Base-by-base conservation (phyloP, 2,888 invertebrate genomes). In the Pachycephus smyrnensis region DNA sequence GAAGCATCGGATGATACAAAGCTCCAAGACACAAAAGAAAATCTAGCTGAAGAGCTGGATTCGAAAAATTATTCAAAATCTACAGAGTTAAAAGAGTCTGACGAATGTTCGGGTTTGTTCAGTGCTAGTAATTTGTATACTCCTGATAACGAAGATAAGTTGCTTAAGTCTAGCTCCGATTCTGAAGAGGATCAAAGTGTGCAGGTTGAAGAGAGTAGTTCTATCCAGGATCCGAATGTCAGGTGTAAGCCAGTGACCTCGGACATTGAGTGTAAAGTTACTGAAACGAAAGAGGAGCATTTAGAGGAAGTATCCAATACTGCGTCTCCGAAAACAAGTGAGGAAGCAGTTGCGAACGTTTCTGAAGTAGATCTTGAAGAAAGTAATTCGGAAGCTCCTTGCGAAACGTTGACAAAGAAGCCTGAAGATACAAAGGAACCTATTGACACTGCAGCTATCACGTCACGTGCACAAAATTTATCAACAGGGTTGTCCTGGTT, bases 161-260 rank as follows among this genome's bases (percentile, higher is more conserved):
- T 77, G 40, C 33, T 77, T 6, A 78, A 78, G 23, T 76, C 75
- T 32, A 73, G 73, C 36, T 78, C 78, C 4, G 78, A 78, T 68
- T 68, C 68, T n/a, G 76, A 78, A 12, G 75, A 78, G 12, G 73
- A 75, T 36, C 78, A 78, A 33, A 78, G 68, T 35, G n/a, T 35
- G 69, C 36, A 32, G 30, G 37, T 23, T 1, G 40, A 77, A 37
- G 35, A 69, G 3, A 75, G 15, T 40, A 40, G 35, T 4, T 71
- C 32, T 31, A 31, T 71, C 32, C 23, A 2, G 23, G 55, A 55
- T 55, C 23, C 23, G 55, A 23, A 55, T 55, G 71, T 12, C 6
- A 71, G 15, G 23, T 71, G 32, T 23, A 32, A 31, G 33, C 1
- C 31, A 12, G 23, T 55, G 40, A 55, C 15, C 9, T 55, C 40